Percentiles rank a stretch among this genome's conserved stretches.
Evolutionary conservation across 1,140 invertebrate species (phyloP).

Genomic region (Aphaenogaster ashmeadi): DNA sequence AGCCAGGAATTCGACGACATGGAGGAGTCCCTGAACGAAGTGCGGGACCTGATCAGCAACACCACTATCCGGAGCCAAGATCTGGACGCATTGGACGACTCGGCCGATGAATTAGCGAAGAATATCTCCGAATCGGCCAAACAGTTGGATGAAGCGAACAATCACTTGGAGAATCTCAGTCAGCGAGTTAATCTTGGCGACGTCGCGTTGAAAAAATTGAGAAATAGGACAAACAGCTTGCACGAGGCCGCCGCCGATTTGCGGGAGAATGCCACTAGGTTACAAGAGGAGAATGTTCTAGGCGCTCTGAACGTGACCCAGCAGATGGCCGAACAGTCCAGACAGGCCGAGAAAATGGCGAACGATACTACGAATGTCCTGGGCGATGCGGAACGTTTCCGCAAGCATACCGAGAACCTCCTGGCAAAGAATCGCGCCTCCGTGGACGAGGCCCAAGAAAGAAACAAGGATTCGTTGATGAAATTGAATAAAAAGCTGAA

Average conservation of each 20-base stretch:
- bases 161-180: slow-evolving; percentile 92
- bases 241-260: slow-evolving; percentile 92
- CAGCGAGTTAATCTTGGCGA: slow-evolving; percentile 93
- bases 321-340: slow-evolving; percentile 91
- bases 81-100: slow-evolving; percentile 89
- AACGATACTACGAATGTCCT: slow-evolving; percentile 88
- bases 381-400: slow-evolving; percentile 93
- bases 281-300: slow-evolving; percentile 98
- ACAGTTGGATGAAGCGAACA: slow-evolving; percentile 89
- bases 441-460: slow-evolving; percentile 91
- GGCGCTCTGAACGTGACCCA: slow-evolving; percentile 97
- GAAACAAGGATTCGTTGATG: slow-evolving; percentile 90
- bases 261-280: slow-evolving; percentile 94
- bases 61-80: slow-evolving; percentile 92
- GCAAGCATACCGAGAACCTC: slow-evolving; percentile 93
- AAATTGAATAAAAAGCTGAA: slow-evolving; percentile 90
- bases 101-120: slow-evolving; percentile 88
- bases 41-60: slow-evolving; percentile 93
- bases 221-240: slow-evolving; percentile 91
- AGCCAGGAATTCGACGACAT: slow-evolving; percentile 97
- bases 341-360: slow-evolving; percentile 90
- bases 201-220: slow-evolving; percentile 92
- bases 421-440: slow-evolving; percentile 91
- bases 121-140: slow-evolving; percentile 87
- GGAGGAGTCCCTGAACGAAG: slow-evolving; percentile 94